Evolutionary conservation across 2,113 vertebrate genomes (phyloP).

Genomic region (Engraulis encrasicolus): DNA sequence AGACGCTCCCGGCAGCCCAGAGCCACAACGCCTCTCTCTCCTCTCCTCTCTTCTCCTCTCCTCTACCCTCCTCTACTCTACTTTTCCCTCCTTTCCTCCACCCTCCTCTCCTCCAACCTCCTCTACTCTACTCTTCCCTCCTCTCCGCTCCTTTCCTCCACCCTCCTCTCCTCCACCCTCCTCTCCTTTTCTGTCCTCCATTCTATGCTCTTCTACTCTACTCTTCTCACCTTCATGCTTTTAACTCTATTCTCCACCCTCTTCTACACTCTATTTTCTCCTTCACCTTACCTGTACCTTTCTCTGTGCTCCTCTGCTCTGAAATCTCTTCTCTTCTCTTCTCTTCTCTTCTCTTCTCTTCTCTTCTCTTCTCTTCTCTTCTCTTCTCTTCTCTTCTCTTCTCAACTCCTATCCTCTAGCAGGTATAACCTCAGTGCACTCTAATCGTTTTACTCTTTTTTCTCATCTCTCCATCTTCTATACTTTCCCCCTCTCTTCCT

Average conservation of each 20-base stretch:
- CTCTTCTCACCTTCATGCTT: background rate
- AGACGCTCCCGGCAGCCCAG: constrained; percentile 50
- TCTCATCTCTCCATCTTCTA: background rate
- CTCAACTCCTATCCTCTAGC: background rate
- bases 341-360: background rate
- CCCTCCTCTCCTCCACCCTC: background rate
- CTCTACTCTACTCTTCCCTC: background rate
- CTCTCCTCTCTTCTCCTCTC: background rate
- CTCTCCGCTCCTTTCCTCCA: background rate
- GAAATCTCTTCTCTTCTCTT: background rate
- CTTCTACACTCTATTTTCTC: background rate
- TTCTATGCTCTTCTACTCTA: background rate
- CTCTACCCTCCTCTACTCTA: background rate
- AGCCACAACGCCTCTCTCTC: background rate
- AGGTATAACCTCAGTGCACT: background rate
- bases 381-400: background rate
- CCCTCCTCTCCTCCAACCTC: background rate
- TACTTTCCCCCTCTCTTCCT: background rate
- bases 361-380: background rate
- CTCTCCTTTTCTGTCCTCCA: background rate
- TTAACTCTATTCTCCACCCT: background rate
- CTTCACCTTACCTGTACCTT: too few relatives aligned
- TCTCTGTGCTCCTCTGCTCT: background rate
- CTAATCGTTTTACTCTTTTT: background rate
- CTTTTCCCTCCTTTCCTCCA: background rate